Percentiles rank a stretch among this genome's conserved stretches.
Conservation (phyloP, 1,140 invertebrate genomes). For the Zaprionus nigranus region DNA sequence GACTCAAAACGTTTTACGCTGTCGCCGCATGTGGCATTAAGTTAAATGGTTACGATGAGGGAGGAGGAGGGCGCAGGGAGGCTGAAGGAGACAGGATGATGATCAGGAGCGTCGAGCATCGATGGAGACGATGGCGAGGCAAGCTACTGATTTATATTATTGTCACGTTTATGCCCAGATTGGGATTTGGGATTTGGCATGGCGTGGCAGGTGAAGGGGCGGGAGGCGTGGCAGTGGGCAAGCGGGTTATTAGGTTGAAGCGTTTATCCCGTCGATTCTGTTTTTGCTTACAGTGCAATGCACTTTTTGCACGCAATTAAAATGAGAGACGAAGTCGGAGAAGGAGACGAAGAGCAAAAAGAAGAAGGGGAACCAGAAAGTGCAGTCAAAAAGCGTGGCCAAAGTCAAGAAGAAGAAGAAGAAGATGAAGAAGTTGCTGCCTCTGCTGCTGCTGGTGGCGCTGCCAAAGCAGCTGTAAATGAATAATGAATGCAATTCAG, state of each 20-base stretch:
- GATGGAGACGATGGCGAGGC: slow-evolving; percentile 16
- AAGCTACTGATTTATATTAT: slow-evolving; percentile 77
- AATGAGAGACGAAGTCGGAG: slow-evolving; percentile 1
- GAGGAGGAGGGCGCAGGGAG: background rate
- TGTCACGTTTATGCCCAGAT: slow-evolving; percentile 75
- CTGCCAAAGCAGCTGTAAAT: slow-evolving; percentile 66
- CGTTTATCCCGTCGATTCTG: background rate
- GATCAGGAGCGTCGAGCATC: slow-evolving; percentile 13
- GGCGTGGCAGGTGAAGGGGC: background rate
- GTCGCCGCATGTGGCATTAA: slow-evolving; percentile 72
- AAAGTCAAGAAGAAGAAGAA: background rate
- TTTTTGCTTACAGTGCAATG: slow-evolving; percentile 42
- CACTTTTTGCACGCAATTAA: slow-evolving; percentile 69
- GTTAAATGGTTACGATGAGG: slow-evolving; percentile 61
- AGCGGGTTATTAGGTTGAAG: slow-evolving; percentile 6
- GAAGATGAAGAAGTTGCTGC: background rate
- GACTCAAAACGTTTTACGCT: slow-evolving; percentile 68
- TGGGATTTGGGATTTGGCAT: slow-evolving; percentile 59
- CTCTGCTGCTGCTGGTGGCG: slow-evolving; percentile 4
- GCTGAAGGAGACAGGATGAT: background rate
- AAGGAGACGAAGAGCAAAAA: background rate
- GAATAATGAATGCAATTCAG: slow-evolving; percentile 81
- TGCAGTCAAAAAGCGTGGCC: background rate
- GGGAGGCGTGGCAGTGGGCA: background rate
- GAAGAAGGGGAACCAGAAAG: background rate